phyloP scores from a whole-genome alignment of 2,888 invertebrate species.

The Chalcis sispes region DNA sequence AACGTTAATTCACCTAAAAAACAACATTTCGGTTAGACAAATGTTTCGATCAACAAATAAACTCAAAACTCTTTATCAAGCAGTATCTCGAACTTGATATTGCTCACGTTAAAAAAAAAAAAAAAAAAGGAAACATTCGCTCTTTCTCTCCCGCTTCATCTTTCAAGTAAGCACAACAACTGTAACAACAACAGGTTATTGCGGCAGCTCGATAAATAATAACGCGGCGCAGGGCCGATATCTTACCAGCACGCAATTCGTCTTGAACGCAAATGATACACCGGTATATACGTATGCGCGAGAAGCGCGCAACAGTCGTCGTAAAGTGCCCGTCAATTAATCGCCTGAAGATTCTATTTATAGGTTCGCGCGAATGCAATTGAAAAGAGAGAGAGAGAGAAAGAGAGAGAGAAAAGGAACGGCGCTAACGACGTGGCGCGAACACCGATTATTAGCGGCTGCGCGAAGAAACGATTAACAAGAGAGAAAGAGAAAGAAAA shows the following conservation, averaged over 20 bases:
- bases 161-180: too few relatives aligned
- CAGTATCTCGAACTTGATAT: too few relatives aligned
- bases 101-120: too few relatives aligned
- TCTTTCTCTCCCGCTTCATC: too few relatives aligned
- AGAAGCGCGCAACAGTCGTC: slow-evolving; percentile 6
- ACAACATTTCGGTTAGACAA: too few relatives aligned
- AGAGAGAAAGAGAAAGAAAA: slow-evolving; percentile 10
- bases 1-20: too few relatives aligned
- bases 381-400: not conserved
- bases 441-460: slow-evolving; percentile 42
- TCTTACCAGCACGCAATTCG: not conserved
- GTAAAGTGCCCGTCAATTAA: slow-evolving; percentile 32
- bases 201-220: too few relatives aligned
- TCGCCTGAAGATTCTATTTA: slow-evolving; percentile 34
- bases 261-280: slow-evolving; percentile 24
- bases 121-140: too few relatives aligned
- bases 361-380: not conserved
- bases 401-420: not conserved
- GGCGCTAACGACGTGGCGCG: slow-evolving; percentile 2
- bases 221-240: too few relatives aligned
- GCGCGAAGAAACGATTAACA: slow-evolving; percentile 50
- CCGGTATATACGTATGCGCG: not conserved
- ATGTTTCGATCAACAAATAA: too few relatives aligned
- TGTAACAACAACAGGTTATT: too few relatives aligned
- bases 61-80: too few relatives aligned